Base-by-base conservation (phyloP, 2,113 vertebrate genomes). In the Chamaea fasciata region DNA sequence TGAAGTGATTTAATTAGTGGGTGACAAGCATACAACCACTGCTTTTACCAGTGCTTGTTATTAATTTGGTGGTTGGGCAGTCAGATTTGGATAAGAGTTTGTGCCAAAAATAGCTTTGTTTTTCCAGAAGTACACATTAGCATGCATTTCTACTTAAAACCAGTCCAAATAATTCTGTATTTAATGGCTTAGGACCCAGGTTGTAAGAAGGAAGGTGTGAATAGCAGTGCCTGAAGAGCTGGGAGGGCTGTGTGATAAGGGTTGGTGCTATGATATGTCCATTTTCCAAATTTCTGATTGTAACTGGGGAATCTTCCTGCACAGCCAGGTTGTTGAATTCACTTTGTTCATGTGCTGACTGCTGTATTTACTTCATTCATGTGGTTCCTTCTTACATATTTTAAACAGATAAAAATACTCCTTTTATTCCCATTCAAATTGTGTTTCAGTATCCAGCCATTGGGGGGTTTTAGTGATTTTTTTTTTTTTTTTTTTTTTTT, bases 321-420 rank as follows among this genome's bases (percentile, higher is more conserved):
- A 12, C 41, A 62, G 23, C n/a, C 55, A 35, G 17, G 63, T 19
- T 75, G 14, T 64, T 52, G 53, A 21, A 0, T 31, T 44, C 22
- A 5, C 11, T 50, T 67, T 2, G 10, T 35, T 55, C 49, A 6
- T 6, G 15, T 60, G 46, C 47, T 46, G 28, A 28, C 33, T 53
- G 33, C 23, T 42, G 18, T 23, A 0, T 60, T 64, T 39, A 8
- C 13, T 52, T 67, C 4, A 6, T 62, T 75, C 39, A 5, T 0
- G 0, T 23, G 63, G 7, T 18, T 64, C 31, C 41, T 77, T 39
- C 37, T 80, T 0, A 0, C 1, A 0, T 20, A 4, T 44, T 81
- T 64, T 26, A 26, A 70, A 56, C 10, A 62, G 26, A 59, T 15
- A 24, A 50, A 64, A 44, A 12, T 41, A 1, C 3, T 87, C 28